These are phyloP conservation scores for Platynereis dumerilii DNA, from an alignment of 2,888 invertebrate genomes.

Conservation along the genomic window DNA sequence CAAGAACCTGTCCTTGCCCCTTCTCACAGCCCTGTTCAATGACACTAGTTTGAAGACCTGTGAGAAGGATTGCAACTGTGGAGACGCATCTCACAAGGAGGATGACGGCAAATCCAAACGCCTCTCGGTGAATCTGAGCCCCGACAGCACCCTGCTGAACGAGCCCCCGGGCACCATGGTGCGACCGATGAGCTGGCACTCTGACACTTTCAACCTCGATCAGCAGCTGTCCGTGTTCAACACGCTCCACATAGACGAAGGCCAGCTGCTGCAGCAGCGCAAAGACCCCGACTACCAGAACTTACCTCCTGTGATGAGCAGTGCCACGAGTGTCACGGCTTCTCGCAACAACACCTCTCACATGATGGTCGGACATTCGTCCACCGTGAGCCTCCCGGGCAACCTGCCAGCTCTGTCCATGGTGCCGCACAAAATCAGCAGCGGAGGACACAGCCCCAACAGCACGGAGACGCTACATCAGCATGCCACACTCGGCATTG, in stretches of 20 bases:
- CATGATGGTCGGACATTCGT: neutral
- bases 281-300: neutral
- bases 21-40: slow-evolving; percentile 92
- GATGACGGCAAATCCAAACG: slow-evolving; percentile 49
- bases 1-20: slow-evolving; percentile 70
- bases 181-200: slow-evolving; percentile 58
- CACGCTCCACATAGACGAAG: neutral
- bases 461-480: slow-evolving; percentile 24
- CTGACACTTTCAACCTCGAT: slow-evolving; percentile 55
- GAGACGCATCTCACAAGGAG: slow-evolving; percentile 41
- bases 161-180: slow-evolving; percentile 42
- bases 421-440: slow-evolving; percentile 24
- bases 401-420: slow-evolving; percentile 7
- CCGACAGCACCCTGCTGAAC: slow-evolving; percentile 26
- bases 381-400: neutral
- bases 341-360: neutral
- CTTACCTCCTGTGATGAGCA: neutral
- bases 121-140: slow-evolving; percentile 49
- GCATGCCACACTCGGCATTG: slow-evolving; percentile 16
- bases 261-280: too few species aligned
- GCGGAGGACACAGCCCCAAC: slow-evolving; percentile 32
- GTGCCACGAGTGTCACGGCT: neutral
- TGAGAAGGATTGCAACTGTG: slow-evolving; percentile 36
- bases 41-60: slow-evolving; percentile 77
- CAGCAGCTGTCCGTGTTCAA: slow-evolving; percentile 20